Conservation (phyloP, 2,797 vertebrate species). For the Dendrocincla tyrannina region DNA sequence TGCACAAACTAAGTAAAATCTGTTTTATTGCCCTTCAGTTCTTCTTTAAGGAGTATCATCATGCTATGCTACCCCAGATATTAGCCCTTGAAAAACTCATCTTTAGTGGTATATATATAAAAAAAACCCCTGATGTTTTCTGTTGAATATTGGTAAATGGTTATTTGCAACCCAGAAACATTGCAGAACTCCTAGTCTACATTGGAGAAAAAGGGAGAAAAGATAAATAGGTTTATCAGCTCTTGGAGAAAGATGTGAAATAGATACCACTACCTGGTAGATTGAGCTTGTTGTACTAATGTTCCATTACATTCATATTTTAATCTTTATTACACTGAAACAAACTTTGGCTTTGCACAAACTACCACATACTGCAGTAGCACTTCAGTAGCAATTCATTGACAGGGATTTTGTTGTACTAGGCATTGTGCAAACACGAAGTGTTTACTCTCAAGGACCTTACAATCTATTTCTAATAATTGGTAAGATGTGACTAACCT, state of each 20-base stretch:
- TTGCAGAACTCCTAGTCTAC: neutral
- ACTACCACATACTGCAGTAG: neutral
- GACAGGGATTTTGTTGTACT: neutral
- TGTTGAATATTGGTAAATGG: neutral
- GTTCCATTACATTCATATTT: neutral
- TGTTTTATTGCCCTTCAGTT: neutral
- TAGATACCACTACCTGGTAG: neutral
- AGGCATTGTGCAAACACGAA: neutral
- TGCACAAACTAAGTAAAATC: neutral
- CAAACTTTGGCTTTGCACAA: neutral
- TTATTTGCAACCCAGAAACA: neutral
- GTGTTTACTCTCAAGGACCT: neutral
- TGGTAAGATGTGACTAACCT: constrained; percentile 11
- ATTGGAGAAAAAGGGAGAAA: neutral
- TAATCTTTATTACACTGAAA: neutral
- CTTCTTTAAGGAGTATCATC: neutral
- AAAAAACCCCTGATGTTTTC: neutral
- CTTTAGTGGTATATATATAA: neutral
- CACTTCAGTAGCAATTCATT: neutral
- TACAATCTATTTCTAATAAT: constrained; percentile 4
- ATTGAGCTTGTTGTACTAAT: neutral
- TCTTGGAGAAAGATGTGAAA: neutral
- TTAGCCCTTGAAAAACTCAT: neutral
- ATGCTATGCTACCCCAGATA: neutral
- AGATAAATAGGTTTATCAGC: neutral